phyloP scores from a whole-genome alignment of 2,888 invertebrate genomes.

The Drosophila meridiana region DNA sequence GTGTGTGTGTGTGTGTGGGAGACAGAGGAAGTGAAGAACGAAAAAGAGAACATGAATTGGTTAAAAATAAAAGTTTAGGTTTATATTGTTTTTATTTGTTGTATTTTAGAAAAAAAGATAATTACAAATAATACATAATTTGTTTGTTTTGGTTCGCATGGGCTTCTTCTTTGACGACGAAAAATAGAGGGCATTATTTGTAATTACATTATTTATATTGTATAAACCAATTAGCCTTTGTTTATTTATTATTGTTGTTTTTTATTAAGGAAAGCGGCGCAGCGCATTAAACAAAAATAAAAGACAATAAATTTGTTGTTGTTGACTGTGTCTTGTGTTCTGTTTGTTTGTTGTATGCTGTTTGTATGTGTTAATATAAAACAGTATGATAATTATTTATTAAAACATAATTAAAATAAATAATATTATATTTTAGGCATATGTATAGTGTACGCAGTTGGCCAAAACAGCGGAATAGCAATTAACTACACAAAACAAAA shows the following conservation, averaged over 20 bases:
- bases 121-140: slow-evolving; percentile 80
- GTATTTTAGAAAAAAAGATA: slow-evolving; percentile 72
- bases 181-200: slow-evolving; percentile 58
- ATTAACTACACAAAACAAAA: slow-evolving; percentile 54
- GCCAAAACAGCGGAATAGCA: slow-evolving; percentile 57
- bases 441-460: slow-evolving; percentile 61
- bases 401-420: slow-evolving; percentile 79
- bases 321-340: slow-evolving; percentile 57
- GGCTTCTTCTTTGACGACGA: slow-evolving; percentile 55
- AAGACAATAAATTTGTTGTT: slow-evolving; percentile 36
- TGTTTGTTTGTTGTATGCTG: slow-evolving; percentile 33
- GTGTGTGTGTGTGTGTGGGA: slow-evolving; percentile 1
- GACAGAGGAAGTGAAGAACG: slow-evolving; percentile 1
- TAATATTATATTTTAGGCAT: slow-evolving; percentile 74
- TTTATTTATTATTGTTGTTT: slow-evolving; percentile 13
- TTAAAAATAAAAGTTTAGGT: slow-evolving; percentile 39
- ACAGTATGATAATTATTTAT: slow-evolving; percentile 80
- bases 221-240: slow-evolving; percentile 60
- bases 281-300: slow-evolving; percentile 63
- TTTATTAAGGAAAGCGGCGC: slow-evolving; percentile 58
- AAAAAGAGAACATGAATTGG: background rate
- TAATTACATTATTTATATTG: slow-evolving; percentile 43
- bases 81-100: slow-evolving; percentile 70
- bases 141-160: slow-evolving; percentile 79
- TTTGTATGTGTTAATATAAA: slow-evolving; percentile 62